phyloP scores from a whole-genome alignment of 2,113 vertebrate species.

The Hyaena hyaena region DNA sequence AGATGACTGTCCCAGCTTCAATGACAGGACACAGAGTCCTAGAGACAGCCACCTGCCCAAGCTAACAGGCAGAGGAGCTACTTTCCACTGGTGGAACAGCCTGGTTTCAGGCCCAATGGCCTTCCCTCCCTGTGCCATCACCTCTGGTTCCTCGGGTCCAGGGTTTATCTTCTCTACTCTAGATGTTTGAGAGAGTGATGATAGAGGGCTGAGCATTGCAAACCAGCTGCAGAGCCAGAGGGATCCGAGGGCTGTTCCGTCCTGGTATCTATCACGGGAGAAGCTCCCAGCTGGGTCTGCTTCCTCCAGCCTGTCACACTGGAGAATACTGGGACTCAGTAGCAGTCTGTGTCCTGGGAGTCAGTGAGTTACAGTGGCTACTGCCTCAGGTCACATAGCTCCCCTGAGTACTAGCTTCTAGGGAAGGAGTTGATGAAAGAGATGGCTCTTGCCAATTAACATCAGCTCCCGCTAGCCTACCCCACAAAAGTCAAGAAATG shows the following conservation, averaged over 20 bases:
- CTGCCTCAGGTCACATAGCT: neutral
- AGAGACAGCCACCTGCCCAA: neutral
- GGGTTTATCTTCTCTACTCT: neutral
- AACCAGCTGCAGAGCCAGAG: neutral
- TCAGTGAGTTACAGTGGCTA: neutral
- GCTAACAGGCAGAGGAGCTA: accelerated
- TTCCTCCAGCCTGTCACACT: neutral
- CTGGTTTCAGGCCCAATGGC: accelerated
- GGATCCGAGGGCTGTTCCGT: neutral
- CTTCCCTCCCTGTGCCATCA: neutral
- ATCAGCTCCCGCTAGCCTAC: neutral
- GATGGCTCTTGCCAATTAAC: neutral
- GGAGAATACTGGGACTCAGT: neutral
- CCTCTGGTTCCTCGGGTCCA: neutral
- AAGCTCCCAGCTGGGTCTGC: neutral
- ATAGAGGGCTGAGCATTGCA: accelerated
- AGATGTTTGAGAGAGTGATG: neutral
- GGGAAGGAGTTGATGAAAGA: neutral
- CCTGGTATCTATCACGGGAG: neutral
- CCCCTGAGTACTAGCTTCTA: neutral
- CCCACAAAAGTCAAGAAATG: neutral
- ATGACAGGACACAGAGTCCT: neutral
- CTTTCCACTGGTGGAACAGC: no score
- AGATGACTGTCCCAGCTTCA: accelerated
- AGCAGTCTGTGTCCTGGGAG: neutral